Percentiles rank a stretch among this genome's conserved stretches.
Conservation (phyloP, 2,113 vertebrate species). For the Cynocephalus volans region DNA sequence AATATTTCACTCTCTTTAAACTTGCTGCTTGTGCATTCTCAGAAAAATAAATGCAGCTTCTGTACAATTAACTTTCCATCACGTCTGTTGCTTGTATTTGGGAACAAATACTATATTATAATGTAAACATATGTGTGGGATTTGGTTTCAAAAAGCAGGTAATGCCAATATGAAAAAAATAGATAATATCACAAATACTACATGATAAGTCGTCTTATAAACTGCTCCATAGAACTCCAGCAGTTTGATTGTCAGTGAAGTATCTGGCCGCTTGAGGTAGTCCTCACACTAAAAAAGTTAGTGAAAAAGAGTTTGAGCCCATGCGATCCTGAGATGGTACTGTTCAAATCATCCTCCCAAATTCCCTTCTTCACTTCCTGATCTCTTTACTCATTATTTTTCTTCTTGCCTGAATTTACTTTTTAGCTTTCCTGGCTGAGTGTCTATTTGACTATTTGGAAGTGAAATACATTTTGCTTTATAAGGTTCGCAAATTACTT, state of each 20-base stretch:
- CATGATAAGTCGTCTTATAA: neutral
- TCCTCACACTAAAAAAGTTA: neutral
- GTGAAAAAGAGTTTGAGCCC: neutral
- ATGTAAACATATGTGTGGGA: neutral
- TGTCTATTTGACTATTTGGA: neutral
- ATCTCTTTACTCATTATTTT: constrained; percentile 27
- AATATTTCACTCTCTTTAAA: constrained; percentile 29
- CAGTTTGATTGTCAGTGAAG: neutral
- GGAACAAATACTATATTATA: neutral
- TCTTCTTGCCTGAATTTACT: constrained; percentile 28
- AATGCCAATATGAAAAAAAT: neutral
- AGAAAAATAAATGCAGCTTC: neutral
- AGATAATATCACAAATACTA: neutral
- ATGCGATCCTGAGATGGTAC: neutral
- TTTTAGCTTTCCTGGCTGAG: neutral
- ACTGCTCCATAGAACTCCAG: neutral
- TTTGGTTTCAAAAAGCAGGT: constrained; percentile 22
- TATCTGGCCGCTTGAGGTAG: neutral
- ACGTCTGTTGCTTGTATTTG: neutral
- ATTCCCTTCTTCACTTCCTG: neutral
- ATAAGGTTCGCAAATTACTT: neutral
- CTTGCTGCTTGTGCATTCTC: neutral
- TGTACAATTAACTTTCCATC: neutral
- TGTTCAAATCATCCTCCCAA: neutral
- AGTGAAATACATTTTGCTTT: neutral